Conservation (phyloP, 2,113 vertebrate species). For the Hepsetus odoe region DNA sequence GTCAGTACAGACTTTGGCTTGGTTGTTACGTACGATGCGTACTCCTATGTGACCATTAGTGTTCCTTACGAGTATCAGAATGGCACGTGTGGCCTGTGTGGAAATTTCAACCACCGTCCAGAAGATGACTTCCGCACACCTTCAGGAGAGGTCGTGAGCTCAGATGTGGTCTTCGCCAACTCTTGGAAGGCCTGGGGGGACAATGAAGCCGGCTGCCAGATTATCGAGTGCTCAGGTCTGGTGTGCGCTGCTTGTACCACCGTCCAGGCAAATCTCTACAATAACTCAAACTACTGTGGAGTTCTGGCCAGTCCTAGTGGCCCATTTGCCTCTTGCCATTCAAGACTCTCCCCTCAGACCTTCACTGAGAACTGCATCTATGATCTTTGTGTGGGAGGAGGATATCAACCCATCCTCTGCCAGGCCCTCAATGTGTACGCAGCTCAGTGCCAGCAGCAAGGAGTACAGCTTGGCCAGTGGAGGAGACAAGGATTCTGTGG, state of each 20-base stretch:
- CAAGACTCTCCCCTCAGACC: slow-evolving; percentile 24
- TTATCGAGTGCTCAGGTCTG: slow-evolving; percentile 46
- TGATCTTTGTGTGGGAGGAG: slow-evolving; percentile 64
- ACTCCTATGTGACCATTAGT: slow-evolving; percentile 54
- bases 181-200: slow-evolving; percentile 59
- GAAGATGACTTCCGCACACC: slow-evolving; percentile 61
- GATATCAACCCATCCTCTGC: slow-evolving; percentile 66
- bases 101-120: slow-evolving; percentile 55
- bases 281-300: slow-evolving; percentile 54
- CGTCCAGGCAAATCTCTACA: slow-evolving; percentile 46
- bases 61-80: slow-evolving; percentile 61
- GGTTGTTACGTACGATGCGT: slow-evolving; percentile 63
- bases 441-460: slow-evolving; percentile 63
- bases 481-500: slow-evolving; percentile 65
- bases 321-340: slow-evolving; percentile 63
- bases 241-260: slow-evolving; percentile 51
- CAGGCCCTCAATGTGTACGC: slow-evolving; percentile 61
- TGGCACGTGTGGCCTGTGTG: slow-evolving; percentile 68
- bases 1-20: slow-evolving; percentile 66
- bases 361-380: slow-evolving; percentile 63
- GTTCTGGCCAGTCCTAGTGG: slow-evolving; percentile 56
- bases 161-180: slow-evolving; percentile 62
- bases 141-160: slow-evolving; percentile 56
- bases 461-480: slow-evolving; percentile 60
- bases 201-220: slow-evolving; percentile 39